Evolutionary conservation across 2,113 vertebrate genomes (phyloP).

Genomic region (Ancistrus triradiatus): DNA sequence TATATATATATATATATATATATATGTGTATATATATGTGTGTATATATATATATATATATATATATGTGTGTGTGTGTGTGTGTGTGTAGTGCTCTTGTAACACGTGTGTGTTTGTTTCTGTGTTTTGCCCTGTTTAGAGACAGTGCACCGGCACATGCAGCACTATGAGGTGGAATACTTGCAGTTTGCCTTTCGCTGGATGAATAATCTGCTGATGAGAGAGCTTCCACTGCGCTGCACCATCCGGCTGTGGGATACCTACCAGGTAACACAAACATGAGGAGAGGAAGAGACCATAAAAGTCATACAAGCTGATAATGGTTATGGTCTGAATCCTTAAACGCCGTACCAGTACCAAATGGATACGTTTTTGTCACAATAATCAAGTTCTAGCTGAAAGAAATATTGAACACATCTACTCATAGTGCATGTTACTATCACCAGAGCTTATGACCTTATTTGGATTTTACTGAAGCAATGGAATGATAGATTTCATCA

Average conservation of each 20-base stretch:
- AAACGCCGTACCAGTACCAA: too few species aligned
- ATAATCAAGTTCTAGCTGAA: too few species aligned
- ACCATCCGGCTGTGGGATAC: slow-evolving; percentile 94
- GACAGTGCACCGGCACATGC: slow-evolving; percentile 87
- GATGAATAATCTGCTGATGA: slow-evolving; percentile 98
- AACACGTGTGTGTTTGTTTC: not conserved
- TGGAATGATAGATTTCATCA: too few species aligned
- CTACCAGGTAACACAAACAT: slow-evolving; percentile 84
- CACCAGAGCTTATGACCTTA: too few species aligned
- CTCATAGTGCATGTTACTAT: too few species aligned
- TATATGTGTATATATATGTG: too few species aligned
- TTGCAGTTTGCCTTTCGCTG: slow-evolving; percentile 96
- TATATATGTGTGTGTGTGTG: not conserved
- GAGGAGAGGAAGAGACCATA: too few species aligned
- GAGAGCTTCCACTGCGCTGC: slow-evolving; percentile 87
- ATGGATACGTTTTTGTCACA: too few species aligned
- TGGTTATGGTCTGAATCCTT: too few species aligned
- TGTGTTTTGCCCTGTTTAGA: slow-evolving; percentile 66
- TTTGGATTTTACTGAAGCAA: too few species aligned
- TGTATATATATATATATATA: not conserved
- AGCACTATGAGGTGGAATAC: slow-evolving; percentile 90
- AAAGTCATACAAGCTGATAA: not conserved
- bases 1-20: too few species aligned
- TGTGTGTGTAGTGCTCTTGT: not conserved
- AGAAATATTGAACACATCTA: too few species aligned